These are phyloP conservation scores for Torymus texanus DNA, from an alignment of 2,888 invertebrate species.

Conservation along the genomic window DNA sequence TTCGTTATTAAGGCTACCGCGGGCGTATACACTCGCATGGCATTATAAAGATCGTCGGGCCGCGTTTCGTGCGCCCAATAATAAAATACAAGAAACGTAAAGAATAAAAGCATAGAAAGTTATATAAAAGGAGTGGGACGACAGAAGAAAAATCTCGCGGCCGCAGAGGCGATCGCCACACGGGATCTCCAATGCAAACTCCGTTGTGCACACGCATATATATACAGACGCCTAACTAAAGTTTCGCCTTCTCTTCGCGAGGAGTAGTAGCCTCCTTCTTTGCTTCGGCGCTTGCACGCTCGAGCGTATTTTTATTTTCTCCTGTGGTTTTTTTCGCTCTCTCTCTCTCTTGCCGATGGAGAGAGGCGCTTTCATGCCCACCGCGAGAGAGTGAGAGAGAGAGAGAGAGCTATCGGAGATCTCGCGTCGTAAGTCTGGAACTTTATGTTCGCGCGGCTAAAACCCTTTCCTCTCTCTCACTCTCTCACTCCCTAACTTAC, in stretches of 20 bases:
- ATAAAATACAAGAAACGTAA: constrained; percentile 28
- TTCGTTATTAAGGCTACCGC: constrained; percentile 41
- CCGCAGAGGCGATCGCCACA: constrained; percentile 37
- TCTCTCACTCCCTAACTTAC: constrained; percentile 71
- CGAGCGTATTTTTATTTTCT: constrained; percentile 59
- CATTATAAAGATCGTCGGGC: no score
- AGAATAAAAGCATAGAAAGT: constrained; percentile 3
- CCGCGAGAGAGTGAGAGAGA: constrained; percentile 68
- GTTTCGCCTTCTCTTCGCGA: constrained; percentile 22
- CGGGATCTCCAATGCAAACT: constrained; percentile 49
- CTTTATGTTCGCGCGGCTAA: constrained; percentile 75
- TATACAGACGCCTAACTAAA: constrained; percentile 16
- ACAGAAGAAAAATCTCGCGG: constrained; percentile 36
- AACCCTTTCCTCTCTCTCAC: constrained; percentile 66
- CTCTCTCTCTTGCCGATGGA: constrained; percentile 61
- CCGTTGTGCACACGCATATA: not conserved
- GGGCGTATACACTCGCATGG: not conserved
- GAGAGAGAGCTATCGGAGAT: constrained; percentile 73
- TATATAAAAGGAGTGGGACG: constrained; percentile 8
- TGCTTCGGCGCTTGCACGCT: constrained; percentile 5
- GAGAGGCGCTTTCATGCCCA: constrained; percentile 71
- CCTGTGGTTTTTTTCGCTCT: constrained; percentile 40
- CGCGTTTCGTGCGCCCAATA: constrained; percentile 22
- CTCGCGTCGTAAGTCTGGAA: constrained; percentile 75
- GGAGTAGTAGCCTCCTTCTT: constrained; percentile 61